Conservation (phyloP, 2,797 vertebrate genomes). For the Leptatherina wallacei region DNA sequence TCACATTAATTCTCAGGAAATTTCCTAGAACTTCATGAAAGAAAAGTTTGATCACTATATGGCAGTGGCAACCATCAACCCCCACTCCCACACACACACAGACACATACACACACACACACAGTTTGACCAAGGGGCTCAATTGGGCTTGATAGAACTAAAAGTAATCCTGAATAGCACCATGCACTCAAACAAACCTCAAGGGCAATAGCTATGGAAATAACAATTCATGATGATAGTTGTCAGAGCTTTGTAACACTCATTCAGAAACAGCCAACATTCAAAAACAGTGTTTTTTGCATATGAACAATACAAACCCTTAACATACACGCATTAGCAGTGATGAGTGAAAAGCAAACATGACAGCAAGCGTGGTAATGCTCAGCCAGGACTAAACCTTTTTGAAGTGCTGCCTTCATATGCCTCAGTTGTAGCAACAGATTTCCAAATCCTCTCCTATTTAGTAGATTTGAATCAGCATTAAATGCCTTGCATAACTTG, state of each 20-base stretch:
- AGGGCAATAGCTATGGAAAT: not conserved
- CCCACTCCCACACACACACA: too few relatives aligned
- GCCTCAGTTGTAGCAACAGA: not conserved
- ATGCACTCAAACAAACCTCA: not conserved
- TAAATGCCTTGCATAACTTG: not conserved
- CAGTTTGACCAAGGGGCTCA: not conserved
- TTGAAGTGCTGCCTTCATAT: not conserved
- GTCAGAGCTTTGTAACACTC: too few relatives aligned
- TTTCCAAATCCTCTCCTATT: not conserved
- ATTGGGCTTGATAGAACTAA: not conserved
- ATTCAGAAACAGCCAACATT: too few relatives aligned
- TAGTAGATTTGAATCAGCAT: not conserved
- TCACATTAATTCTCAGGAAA: slow-evolving; percentile 36
- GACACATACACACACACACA: too few relatives aligned
- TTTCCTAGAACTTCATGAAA: slow-evolving; percentile 25
- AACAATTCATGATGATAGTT: too few relatives aligned
- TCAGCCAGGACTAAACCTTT: not conserved
- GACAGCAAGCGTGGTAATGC: not conserved
- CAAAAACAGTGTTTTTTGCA: too few relatives aligned
- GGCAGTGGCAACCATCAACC: not conserved
- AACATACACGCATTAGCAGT: not conserved
- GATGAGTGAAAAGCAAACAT: not conserved
- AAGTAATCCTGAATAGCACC: not conserved
- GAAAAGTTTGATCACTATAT: slow-evolving; percentile 20
- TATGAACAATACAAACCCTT: not conserved